Conservation (phyloP, 2,113 vertebrate species). For the Platichthys flesus region DNA sequence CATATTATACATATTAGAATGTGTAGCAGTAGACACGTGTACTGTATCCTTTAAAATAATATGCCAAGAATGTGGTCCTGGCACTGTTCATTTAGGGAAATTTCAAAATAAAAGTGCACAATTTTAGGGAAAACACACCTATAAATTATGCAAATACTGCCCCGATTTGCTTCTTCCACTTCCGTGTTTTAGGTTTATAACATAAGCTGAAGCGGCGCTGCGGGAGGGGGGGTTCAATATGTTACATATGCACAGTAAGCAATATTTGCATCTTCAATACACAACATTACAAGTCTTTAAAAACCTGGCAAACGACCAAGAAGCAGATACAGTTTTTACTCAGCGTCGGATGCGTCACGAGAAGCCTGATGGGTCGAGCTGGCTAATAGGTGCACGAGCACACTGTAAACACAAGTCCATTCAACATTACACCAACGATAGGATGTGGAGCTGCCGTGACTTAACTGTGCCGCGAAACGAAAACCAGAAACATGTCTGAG, state of each 20-base stretch:
- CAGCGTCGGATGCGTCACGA: constrained; percentile 44
- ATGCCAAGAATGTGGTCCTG: constrained; percentile 40
- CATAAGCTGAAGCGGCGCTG: constrained; percentile 57
- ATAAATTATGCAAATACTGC: constrained; percentile 73
- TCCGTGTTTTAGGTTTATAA: constrained; percentile 35
- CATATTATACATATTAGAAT: constrained; percentile 27
- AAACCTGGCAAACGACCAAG: constrained; percentile 53
- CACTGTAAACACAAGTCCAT: constrained; percentile 57
- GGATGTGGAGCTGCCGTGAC: constrained; percentile 35
- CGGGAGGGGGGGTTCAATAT: constrained; percentile 47
- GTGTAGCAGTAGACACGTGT: constrained; percentile 30
- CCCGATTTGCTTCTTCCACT: constrained; percentile 41
- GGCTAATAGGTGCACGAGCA: constrained; percentile 44
- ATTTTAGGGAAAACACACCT: constrained; percentile 34
- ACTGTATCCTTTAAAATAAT: constrained; percentile 24
- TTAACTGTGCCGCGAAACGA: constrained; percentile 17
- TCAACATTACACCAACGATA: constrained; percentile 28
- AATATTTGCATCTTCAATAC: constrained; percentile 66
- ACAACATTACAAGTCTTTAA: constrained; percentile 57
- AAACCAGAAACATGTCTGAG: neutral
- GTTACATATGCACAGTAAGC: constrained; percentile 73
- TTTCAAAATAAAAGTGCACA: constrained; percentile 49
- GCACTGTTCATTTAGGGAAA: constrained; percentile 27
- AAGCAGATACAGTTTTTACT: constrained; percentile 61
- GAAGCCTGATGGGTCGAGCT: constrained; percentile 48